These are phyloP conservation scores for Apotomis betuletana DNA, from an alignment of 2,888 invertebrate species.

Conservation along the genomic window DNA sequence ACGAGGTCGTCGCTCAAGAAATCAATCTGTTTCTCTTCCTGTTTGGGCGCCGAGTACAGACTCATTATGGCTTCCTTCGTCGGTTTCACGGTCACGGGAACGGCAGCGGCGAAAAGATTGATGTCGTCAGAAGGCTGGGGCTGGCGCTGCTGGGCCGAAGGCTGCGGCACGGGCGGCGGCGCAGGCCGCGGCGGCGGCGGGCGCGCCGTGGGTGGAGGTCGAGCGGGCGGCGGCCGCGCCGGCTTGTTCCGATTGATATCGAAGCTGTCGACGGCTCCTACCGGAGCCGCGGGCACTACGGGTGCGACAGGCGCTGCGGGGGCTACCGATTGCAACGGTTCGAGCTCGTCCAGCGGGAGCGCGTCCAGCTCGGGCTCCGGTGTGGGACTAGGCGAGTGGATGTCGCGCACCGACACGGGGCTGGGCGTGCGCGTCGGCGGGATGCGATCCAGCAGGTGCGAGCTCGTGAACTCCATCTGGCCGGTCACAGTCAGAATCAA, in stretches of 20 bases:
- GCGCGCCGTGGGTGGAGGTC: conserved; percentile 73
- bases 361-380: conserved; percentile 84
- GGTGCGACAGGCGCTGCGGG: conserved; percentile 50
- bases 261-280: conserved; percentile 49
- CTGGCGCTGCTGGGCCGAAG: conserved; percentile 40
- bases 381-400: conserved; percentile 93
- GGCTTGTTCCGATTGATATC: conserved; percentile 76
- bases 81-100: conserved; percentile 76
- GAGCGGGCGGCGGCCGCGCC: conserved; percentile 61
- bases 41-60: conserved; percentile 78
- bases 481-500: conserved; percentile 93
- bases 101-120: conserved; percentile 84
- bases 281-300: conserved; percentile 49
- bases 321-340: conserved; percentile 42
- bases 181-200: conserved; percentile 64
- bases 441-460: conserved; percentile 91
- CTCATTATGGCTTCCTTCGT: conserved; percentile 85
- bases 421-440: conserved; percentile 94
- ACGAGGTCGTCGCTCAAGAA: conserved; percentile 83
- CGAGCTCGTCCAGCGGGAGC: conserved; percentile 54
- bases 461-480: conserved; percentile 94
- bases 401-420: conserved; percentile 91
- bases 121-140: conserved; percentile 64
- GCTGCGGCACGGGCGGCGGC: conserved; percentile 51
- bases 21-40: conserved; percentile 77